phyloP scores from a whole-genome alignment of 1,140 invertebrate species.

The Spodoptera frugiperda region DNA sequence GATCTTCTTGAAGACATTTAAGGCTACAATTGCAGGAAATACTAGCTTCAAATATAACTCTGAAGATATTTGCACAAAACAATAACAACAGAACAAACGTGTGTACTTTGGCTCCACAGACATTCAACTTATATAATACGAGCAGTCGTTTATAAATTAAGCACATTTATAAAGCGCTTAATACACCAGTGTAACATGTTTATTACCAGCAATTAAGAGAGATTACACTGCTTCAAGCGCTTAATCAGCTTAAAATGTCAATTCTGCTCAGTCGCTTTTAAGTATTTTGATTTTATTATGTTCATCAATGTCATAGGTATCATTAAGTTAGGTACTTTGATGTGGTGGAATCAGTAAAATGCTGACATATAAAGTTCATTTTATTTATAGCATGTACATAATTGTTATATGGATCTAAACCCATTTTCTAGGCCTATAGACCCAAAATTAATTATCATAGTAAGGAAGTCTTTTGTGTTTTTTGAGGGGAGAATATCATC shows the following conservation, averaged over 20 bases:
- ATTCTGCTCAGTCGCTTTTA: conserved; percentile 1
- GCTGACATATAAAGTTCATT: too few relatives aligned
- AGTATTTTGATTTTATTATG: conserved; percentile 37
- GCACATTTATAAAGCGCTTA: conserved; percentile 28
- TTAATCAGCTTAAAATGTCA: conserved; percentile 31
- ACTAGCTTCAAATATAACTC: too few relatives aligned
- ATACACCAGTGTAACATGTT: conserved; percentile 18
- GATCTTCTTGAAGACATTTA: too few relatives aligned
- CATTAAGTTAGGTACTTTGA: neutral
- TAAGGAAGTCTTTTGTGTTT: too few relatives aligned
- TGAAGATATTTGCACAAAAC: neutral
- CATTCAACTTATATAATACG: neutral
- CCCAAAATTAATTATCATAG: too few relatives aligned
- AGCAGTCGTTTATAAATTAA: conserved; percentile 14
- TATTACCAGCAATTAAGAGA: conserved; percentile 31
- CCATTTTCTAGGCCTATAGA: too few relatives aligned
- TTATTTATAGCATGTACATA: too few relatives aligned
- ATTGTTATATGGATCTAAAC: too few relatives aligned
- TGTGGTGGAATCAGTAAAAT: too few relatives aligned
- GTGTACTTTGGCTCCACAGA: neutral
- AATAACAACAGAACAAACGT: neutral
- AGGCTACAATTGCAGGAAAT: too few relatives aligned
- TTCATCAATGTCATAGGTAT: neutral
- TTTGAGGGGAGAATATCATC: too few relatives aligned
- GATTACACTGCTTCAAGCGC: conserved; percentile 20